phyloP scores from a whole-genome alignment of 2,888 invertebrate genomes.

The Zele albiditarsus region DNA sequence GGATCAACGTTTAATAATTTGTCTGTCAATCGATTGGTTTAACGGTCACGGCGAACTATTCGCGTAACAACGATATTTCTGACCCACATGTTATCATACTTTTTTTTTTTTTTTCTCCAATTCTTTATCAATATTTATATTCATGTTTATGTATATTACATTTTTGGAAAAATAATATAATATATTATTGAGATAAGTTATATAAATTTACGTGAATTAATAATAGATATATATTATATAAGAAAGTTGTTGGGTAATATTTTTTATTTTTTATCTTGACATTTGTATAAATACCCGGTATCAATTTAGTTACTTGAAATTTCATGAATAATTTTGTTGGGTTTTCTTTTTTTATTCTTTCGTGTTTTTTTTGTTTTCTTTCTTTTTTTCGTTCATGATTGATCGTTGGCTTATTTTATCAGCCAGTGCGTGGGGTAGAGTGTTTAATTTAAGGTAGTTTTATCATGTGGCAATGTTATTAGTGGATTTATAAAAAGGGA shows the following conservation, averaged over 20 bases:
- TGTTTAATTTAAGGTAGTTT: no score
- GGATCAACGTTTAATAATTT: conserved; percentile 58
- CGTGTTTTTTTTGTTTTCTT: no score
- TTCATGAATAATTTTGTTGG: background rate
- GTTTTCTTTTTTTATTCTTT: no score
- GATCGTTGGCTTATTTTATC: no score
- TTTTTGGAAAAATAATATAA: background rate
- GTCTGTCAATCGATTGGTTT: conserved; percentile 58
- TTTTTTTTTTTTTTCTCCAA: conserved; percentile 12
- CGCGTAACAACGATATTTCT: conserved; percentile 56
- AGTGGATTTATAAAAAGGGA: no score
- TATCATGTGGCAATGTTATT: no score
- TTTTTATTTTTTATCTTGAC: no score
- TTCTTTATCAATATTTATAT: conserved; percentile 1
- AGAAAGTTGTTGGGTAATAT: no score
- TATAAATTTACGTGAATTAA: no score
- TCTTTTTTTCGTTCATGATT: no score
- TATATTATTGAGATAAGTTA: no score
- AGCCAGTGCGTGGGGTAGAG: no score
- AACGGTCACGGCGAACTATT: conserved; percentile 62
- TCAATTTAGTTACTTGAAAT: background rate
- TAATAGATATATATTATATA: background rate
- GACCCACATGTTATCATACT: conserved; percentile 36
- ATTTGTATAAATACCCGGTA: background rate
- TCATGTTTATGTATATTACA: conserved; percentile 9